Conservation (phyloP, 2,888 invertebrate genomes). For the Blera fallax region DNA sequence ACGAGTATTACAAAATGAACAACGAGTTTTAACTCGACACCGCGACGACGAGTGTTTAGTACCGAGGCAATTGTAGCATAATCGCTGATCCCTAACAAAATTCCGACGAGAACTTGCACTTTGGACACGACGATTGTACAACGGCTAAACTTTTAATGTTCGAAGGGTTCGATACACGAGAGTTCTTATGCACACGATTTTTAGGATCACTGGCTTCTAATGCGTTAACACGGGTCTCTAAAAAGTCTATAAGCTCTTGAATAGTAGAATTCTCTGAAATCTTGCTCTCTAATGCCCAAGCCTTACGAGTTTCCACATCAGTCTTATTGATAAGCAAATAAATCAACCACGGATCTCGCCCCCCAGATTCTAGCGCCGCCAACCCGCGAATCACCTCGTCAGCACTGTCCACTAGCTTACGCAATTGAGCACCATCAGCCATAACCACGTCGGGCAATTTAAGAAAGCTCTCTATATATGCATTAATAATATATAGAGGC, state of each 20-base stretch:
- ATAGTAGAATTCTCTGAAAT: neutral
- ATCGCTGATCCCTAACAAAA: too few relatives aligned
- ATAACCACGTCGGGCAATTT: too few relatives aligned
- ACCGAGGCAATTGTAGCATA: too few relatives aligned
- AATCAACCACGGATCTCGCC: neutral
- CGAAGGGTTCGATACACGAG: neutral
- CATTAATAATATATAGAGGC: too few relatives aligned
- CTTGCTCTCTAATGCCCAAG: neutral
- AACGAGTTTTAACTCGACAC: too few relatives aligned
- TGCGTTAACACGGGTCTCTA: neutral
- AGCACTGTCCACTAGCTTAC: too few relatives aligned
- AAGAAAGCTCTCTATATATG: too few relatives aligned
- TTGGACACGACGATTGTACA: neutral
- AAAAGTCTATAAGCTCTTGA: neutral
- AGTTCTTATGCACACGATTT: neutral
- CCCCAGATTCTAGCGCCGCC: neutral
- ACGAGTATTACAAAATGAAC: too few relatives aligned
- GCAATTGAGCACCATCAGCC: too few relatives aligned
- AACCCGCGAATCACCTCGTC: neutral
- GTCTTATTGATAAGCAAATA: neutral
- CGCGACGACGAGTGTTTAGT: too few relatives aligned
- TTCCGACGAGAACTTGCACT: too few relatives aligned
- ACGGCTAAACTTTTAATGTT: conserved; percentile 10
- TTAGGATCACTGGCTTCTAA: neutral
- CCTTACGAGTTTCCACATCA: neutral